Conservation (phyloP, 2,797 vertebrate genomes). For the Sparidentex hasta region DNA sequence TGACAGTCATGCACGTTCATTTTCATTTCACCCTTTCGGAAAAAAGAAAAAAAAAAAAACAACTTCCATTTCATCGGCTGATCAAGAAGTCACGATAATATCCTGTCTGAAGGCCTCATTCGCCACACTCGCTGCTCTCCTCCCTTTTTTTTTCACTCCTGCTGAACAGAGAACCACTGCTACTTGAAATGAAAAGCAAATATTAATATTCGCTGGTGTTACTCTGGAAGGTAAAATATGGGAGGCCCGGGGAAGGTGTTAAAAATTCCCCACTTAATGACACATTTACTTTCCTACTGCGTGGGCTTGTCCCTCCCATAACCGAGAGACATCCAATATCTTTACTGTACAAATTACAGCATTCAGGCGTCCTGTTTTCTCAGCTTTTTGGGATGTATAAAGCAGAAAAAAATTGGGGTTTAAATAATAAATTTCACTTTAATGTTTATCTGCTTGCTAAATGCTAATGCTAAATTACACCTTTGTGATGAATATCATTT, state of each 20-base stretch:
- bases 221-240: slow-evolving; percentile 80
- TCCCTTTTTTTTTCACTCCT: slow-evolving; percentile 54
- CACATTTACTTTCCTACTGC: slow-evolving; percentile 65
- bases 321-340: slow-evolving; percentile 28
- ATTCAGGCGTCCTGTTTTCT: slow-evolving; percentile 8
- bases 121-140: slow-evolving; percentile 49
- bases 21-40: slow-evolving; percentile 42
- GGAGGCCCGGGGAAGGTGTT: slow-evolving; percentile 79
- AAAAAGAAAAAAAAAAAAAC: slow-evolving; percentile 31
- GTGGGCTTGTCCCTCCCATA: slow-evolving; percentile 29
- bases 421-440: background rate
- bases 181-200: slow-evolving; percentile 89
- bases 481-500: background rate
- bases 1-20: slow-evolving; percentile 32
- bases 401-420: background rate
- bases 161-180: slow-evolving; percentile 73
- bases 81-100: slow-evolving; percentile 75
- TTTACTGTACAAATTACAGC: slow-evolving; percentile 14
- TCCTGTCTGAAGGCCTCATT: slow-evolving; percentile 79
- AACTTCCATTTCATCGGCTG: slow-evolving; percentile 51
- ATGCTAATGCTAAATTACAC: background rate
- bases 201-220: slow-evolving; percentile 87
- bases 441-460: background rate
- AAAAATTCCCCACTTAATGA: slow-evolving; percentile 81
- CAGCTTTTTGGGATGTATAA: slow-evolving; percentile 4